phyloP scores from a whole-genome alignment of 1,140 invertebrate species.

The Branchinecta lynchi region DNA sequence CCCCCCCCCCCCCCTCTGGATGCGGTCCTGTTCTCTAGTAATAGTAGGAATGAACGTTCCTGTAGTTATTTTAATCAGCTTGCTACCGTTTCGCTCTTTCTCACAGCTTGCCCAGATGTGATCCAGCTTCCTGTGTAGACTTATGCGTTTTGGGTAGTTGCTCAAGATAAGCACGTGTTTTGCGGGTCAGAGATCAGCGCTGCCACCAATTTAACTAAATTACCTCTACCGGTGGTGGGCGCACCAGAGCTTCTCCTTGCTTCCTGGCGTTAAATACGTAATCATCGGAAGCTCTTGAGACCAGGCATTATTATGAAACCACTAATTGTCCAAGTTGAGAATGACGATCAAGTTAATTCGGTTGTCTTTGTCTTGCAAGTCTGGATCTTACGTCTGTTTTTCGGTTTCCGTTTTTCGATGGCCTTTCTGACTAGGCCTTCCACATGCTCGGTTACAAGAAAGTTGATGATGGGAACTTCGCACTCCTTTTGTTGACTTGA shows the following conservation, averaged over 20 bases:
- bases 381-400: not conserved
- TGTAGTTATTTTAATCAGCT: not conserved
- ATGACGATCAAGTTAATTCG: not conserved
- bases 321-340: not conserved
- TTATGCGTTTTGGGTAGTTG: not conserved
- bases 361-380: not conserved
- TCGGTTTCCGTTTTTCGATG: not conserved
- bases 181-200: slow-evolving; percentile 1
- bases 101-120: not conserved
- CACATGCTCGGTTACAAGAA: not conserved
- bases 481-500: not conserved
- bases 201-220: not conserved
- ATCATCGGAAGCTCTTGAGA: not conserved
- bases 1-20: not conserved
- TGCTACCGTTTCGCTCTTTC: not conserved
- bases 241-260: slow-evolving; percentile 4
- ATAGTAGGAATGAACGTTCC: not conserved
- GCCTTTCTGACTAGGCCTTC: not conserved
- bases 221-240: not conserved
- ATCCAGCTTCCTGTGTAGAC: not conserved
- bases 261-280: not conserved
- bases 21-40: not conserved
- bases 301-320: not conserved
- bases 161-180: slow-evolving; percentile 9
- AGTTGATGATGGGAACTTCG: not conserved